Evolutionary conservation across 2,113 vertebrate species (phyloP), one percentile per base, ranked within the genome.

Genomic region (Trachemys scripta): DNA sequence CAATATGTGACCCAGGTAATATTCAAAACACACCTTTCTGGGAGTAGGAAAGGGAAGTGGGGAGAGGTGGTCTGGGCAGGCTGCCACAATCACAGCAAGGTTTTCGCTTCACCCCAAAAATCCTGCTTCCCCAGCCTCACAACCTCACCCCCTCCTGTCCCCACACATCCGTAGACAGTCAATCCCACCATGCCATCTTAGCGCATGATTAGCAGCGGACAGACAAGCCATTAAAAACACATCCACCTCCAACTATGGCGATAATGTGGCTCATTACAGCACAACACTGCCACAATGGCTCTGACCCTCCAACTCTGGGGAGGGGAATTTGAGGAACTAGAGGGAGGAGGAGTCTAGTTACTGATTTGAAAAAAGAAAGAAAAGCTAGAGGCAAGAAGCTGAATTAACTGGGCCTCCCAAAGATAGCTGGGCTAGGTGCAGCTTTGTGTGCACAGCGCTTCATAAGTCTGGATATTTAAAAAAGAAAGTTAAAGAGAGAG

Each of bases 181-280:
- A 31, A 62, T 54, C 91, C 96, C 91, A 95, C 91, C 95, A 90
- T 81, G 97, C 98, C 98, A 97, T 96, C 96, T 94, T 95, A 97
- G 98, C 95, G 79, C 97, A 87, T 97, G 98, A 98, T 98, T 97
- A 96, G 95, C 94, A 1, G 79, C 95, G 96, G 97, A 97, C 93
- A 98, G 98, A 96, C 83, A 95, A 90, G 94, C 97, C 97, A 96
- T 98, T 97, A 97, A 97, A 97, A 97, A 97, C 97, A 97, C 98
- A 98, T 98, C 98, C 98, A 98, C 98, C 97, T 97, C 98, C 95
- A 90, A 98, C 97, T 97, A 96, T 96, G 98, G 98, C 97, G 93
- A 98, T 98, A 97, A 98, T 97, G 97, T 90, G 98, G 93, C 97
- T 97, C 96, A 88, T 96, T 94, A 97, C 96, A 94, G 94, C 95